Evolutionary conservation across 2,888 invertebrate genomes (phyloP).

Genomic region (Achlya flavicornis): DNA sequence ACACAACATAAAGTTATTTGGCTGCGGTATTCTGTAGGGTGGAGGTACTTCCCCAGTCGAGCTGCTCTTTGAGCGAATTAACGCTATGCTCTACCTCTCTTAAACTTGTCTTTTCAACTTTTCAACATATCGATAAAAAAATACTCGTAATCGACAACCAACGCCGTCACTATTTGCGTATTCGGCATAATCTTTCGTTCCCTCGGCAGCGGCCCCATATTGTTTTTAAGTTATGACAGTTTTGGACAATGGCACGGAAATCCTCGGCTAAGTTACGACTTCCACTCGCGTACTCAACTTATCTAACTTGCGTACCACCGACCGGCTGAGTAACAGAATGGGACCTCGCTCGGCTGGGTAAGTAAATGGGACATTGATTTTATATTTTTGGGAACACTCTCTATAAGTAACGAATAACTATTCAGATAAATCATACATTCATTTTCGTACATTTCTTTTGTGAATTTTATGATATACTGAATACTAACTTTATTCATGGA

Average conservation of each 20-base stretch:
- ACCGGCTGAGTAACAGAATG: neutral
- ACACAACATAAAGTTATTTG: too few species aligned
- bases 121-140: neutral
- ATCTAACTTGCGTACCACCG: conserved; percentile 10
- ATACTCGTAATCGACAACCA: conserved; percentile 11
- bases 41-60: too few species aligned
- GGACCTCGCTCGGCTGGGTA: neutral
- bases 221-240: conserved; percentile 74
- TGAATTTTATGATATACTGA: neutral
- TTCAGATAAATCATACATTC: conserved; percentile 3
- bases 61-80: too few species aligned
- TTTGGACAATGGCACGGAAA: conserved; percentile 70
- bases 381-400: conserved; percentile 10
- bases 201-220: conserved; percentile 53
- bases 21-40: too few species aligned
- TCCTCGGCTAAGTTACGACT: conserved; percentile 43
- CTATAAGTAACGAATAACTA: conserved; percentile 4
- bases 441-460: neutral
- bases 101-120: too few species aligned
- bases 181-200: conserved; percentile 45
- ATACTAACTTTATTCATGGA: neutral
- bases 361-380: conserved; percentile 9
- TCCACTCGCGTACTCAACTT: conserved; percentile 20
- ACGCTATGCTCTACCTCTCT: too few species aligned
- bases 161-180: conserved; percentile 28